Evolutionary conservation across 2,797 vertebrate species (phyloP).

Genomic region (Masticophis lateralis): DNA sequence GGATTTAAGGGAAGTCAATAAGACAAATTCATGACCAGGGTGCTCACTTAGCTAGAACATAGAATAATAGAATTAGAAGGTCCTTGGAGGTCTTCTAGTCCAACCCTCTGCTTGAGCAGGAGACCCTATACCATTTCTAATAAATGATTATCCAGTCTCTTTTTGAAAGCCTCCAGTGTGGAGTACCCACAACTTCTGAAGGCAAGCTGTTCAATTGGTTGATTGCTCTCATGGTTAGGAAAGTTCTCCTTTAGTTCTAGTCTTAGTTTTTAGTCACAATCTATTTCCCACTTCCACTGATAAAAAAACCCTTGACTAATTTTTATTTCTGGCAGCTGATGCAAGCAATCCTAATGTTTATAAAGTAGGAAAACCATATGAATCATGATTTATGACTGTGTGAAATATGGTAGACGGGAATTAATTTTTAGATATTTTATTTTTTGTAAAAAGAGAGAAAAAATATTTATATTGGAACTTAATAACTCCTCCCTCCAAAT

Average conservation of each 20-base stretch:
- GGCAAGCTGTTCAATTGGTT: not conserved
- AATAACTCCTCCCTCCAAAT: not conserved
- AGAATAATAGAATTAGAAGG: not conserved
- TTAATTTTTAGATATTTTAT: not conserved
- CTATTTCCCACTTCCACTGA: not conserved
- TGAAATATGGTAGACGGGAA: not conserved
- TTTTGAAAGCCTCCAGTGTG: not conserved
- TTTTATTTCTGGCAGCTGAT: not conserved
- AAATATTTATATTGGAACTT: not conserved
- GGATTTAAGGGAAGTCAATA: slow-evolving; percentile 9
- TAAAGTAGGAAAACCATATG: not conserved
- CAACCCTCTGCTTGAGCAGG: not conserved
- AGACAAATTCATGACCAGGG: not conserved
- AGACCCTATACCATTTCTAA: not conserved
- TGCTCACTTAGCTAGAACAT: not conserved
- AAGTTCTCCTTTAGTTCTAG: not conserved
- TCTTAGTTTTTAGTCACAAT: not conserved
- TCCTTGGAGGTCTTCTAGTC: not conserved
- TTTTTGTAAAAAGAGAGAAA: not conserved
- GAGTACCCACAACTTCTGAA: not conserved
- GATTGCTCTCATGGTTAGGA: not conserved
- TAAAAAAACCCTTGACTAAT: not conserved
- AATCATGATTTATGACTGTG: not conserved
- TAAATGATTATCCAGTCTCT: not conserved
- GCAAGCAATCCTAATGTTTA: not conserved